Conservation (phyloP, 1,140 invertebrate genomes). For the Papilio dardanus region DNA sequence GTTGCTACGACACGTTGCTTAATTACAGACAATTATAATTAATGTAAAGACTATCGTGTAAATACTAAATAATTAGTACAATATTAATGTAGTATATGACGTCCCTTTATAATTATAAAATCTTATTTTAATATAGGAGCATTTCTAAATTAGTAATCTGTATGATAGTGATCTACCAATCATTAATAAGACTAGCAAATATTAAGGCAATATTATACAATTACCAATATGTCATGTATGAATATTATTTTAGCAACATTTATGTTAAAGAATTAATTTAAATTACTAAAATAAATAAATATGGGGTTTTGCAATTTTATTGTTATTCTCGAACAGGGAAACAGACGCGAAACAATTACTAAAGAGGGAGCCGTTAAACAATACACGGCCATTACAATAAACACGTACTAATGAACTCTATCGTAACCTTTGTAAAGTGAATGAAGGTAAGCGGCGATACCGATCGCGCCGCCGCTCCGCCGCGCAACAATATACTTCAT, state of each 20-base stretch:
- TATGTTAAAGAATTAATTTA: neutral
- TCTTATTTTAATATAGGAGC: neutral
- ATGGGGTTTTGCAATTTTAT: constrained; percentile 20
- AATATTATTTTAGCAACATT: neutral
- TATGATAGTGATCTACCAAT: neutral
- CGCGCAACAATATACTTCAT: constrained; percentile 76
- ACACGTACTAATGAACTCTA: constrained; percentile 64
- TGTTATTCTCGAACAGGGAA: constrained; percentile 32
- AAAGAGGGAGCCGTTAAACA: constrained; percentile 48
- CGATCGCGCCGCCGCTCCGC: constrained; percentile 72
- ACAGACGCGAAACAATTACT: constrained; percentile 49
- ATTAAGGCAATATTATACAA: neutral
- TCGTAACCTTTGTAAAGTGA: constrained; percentile 66
- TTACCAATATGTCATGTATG: neutral
- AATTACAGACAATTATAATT: constrained; percentile 40
- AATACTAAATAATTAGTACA: neutral
- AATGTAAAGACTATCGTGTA: neutral
- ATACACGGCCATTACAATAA: constrained; percentile 45
- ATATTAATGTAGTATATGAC: neutral
- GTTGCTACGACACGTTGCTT: constrained; percentile 42
- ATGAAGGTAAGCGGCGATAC: constrained; percentile 74
- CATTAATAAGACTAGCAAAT: neutral
- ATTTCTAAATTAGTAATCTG: too few species aligned
- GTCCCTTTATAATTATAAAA: too few species aligned
- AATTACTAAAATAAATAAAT: neutral